These are phyloP conservation scores for Dunckerocampus dactyliophorus DNA, from an alignment of 2,113 vertebrate species.

Conservation along the genomic window DNA sequence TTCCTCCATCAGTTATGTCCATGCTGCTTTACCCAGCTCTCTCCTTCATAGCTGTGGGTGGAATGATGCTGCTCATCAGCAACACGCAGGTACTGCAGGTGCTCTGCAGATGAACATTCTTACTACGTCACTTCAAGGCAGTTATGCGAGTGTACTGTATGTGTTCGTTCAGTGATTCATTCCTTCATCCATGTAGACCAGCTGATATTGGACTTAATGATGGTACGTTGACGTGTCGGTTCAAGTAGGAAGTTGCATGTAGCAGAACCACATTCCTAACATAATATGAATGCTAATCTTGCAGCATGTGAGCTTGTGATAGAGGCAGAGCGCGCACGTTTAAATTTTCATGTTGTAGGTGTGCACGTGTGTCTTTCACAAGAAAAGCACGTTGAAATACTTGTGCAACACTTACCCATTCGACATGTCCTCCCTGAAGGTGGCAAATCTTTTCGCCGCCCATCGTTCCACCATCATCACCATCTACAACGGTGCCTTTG, in stretches of 20 bases:
- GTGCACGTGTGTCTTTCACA: not conserved
- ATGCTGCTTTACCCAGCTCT: constrained; percentile 83
- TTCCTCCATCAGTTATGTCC: constrained; percentile 60
- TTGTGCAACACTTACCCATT: not conserved
- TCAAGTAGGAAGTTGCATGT: too few relatives aligned
- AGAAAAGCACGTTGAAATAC: not conserved
- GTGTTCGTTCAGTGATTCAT: too few relatives aligned
- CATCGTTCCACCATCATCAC: constrained; percentile 89
- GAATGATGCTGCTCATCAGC: constrained; percentile 84
- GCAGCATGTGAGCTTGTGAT: too few relatives aligned
- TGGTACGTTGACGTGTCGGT: too few relatives aligned
- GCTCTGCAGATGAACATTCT: too few relatives aligned
- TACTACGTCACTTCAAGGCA: too few relatives aligned
- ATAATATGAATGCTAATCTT: too few relatives aligned
- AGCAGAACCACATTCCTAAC: too few relatives aligned
- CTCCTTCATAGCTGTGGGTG: constrained; percentile 76
- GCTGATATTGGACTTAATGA: too few relatives aligned
- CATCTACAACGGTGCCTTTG: constrained; percentile 90
- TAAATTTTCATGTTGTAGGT: too few relatives aligned
- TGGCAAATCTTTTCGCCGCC: constrained; percentile 88
- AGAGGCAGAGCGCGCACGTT: too few relatives aligned
- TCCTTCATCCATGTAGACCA: not conserved
- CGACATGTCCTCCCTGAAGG: constrained; percentile 55
- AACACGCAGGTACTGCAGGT: constrained; percentile 85
- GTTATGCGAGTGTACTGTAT: too few relatives aligned